Percentiles rank a stretch among this genome's conserved stretches.
Conservation (phyloP, 2,797 vertebrate species). For the Lophotriccus pileatus region DNA sequence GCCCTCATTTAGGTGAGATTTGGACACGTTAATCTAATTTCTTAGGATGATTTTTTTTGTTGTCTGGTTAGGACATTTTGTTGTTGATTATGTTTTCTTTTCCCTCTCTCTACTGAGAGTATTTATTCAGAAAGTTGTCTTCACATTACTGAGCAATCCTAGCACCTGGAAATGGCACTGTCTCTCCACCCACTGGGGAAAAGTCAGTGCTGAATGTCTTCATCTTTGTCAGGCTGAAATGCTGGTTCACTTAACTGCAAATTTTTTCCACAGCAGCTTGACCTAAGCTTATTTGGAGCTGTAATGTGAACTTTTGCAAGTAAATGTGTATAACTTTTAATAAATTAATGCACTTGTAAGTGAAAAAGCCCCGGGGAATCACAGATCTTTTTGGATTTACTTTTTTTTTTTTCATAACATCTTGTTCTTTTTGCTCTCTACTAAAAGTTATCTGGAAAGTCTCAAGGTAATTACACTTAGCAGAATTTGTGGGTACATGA, state of each 20-base stretch:
- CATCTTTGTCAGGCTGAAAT: not conserved
- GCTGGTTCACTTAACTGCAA: not conserved
- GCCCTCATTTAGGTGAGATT: not conserved
- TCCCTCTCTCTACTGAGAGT: not conserved
- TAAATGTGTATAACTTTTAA: not conserved
- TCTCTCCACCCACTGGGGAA: not conserved
- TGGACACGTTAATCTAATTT: not conserved
- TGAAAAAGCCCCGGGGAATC: not conserved
- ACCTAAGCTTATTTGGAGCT: not conserved
- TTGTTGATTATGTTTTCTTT: not conserved
- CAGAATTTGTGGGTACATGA: not conserved
- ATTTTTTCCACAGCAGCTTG: not conserved
- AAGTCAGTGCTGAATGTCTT: not conserved
- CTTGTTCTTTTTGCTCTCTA: not conserved
- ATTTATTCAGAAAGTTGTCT: not conserved
- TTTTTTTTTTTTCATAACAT: not conserved
- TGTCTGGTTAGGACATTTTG: not conserved
- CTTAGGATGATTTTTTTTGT: not conserved
- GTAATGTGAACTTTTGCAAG: not conserved
- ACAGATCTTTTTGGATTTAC: not conserved
- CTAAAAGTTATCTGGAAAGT: not conserved
- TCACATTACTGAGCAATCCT: not conserved
- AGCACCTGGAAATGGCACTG: not conserved
- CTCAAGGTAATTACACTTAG: not conserved
- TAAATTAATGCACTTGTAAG: not conserved